Evolutionary conservation across 64 coral and sea anemone species (phyloP), one percentile per base, ranked within the genome.

Genomic region (Hydrozoanthus tunicans): DNA sequence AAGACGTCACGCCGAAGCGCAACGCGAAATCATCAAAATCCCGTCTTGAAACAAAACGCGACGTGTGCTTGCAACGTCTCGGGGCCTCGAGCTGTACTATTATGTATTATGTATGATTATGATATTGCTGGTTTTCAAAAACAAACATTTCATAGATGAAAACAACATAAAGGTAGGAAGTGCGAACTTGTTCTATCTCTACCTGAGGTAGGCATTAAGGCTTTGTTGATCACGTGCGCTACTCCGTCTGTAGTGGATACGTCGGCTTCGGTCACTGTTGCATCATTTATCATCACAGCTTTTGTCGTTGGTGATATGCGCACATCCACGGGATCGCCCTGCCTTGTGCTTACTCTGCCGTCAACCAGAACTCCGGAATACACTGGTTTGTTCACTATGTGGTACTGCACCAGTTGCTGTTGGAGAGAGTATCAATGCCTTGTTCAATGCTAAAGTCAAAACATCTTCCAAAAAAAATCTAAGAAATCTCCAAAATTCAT

Each of bases 121-220:
- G 0, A 43, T 43, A 2, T 43, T 43, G 32, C 32, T 1, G 32
- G 32, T 43, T 43, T 43, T 43, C 32, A 43, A 43, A 43, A 43
- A 43, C 32, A 43, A 43, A 43, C 32, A 43, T 2, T 43, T 43
- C 32, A 43, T 43, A 43, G 32, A 43, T 43, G 32, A 43, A 43
- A 43, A 43, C 32, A 43, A 2, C 32, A 43, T 43, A 43, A 43
- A 43, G 32, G 0, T 43, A 43, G 32, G 32, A 1, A 43, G 32
- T 43, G 32, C 32, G 2, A 43, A 62, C 10, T 2, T 32, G n/a
- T 3, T 26, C n/a, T 6, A 32, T 73, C 9, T 56, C 53, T 53
- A 96, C 95, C 95, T 89, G 73, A 81, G n/a, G 91, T 52, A 53
- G 95, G 92, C 83, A 96, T 96, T 10, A 96, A 66, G 9, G 89